Evolutionary conservation across 2,888 invertebrate genomes (phyloP).

Genomic region (Tiliacea aurago): DNA sequence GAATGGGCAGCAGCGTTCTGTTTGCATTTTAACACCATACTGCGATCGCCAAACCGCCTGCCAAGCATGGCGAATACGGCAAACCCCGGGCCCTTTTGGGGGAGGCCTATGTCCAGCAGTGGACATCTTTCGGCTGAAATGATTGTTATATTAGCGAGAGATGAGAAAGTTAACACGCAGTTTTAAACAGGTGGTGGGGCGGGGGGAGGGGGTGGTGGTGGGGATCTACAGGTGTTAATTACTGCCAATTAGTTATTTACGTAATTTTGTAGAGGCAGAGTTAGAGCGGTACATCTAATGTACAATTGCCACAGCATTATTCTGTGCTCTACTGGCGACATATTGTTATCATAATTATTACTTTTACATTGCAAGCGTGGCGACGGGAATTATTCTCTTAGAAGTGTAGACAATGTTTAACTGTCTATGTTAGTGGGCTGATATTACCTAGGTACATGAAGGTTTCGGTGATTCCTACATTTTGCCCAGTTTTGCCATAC

Average conservation of each 20-base stretch:
- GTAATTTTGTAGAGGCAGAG: conserved; percentile 23
- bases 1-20: too few relatives aligned
- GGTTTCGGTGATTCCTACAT: background rate
- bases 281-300: conserved; percentile 3
- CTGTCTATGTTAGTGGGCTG: background rate
- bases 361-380: conserved; percentile 15
- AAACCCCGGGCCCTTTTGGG: too few relatives aligned
- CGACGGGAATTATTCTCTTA: background rate
- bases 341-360: background rate
- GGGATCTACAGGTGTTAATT: conserved; percentile 34
- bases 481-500: background rate
- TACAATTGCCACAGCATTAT: background rate
- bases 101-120: too few relatives aligned
- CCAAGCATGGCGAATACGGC: too few relatives aligned
- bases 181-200: too few relatives aligned
- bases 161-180: conserved; percentile 23
- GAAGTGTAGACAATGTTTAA: background rate
- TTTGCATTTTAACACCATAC: too few relatives aligned
- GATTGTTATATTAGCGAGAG: conserved; percentile 8
- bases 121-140: too few relatives aligned
- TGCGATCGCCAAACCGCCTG: too few relatives aligned
- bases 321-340: conserved; percentile 16
- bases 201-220: too few relatives aligned
- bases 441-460: background rate
- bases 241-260: conserved; percentile 33